phyloP scores from a whole-genome alignment of 2,888 invertebrate genomes.

The Tachystola acroxantha region DNA sequence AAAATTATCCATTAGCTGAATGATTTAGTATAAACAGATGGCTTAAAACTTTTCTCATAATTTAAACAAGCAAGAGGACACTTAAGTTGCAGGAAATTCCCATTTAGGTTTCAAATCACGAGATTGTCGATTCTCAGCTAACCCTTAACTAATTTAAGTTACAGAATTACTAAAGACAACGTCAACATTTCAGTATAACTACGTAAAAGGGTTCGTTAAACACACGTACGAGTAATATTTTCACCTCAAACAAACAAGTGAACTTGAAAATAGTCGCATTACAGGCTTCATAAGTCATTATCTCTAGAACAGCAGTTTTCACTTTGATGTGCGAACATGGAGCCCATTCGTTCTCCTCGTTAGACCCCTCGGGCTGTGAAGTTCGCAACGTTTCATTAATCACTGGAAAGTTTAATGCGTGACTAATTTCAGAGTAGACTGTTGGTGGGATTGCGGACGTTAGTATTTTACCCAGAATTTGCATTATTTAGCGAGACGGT shows the following conservation, averaged over 20 bases:
- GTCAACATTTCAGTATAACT: too few relatives aligned
- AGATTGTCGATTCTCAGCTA: too few relatives aligned
- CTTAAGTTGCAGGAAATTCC: too few relatives aligned
- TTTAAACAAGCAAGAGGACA: too few relatives aligned
- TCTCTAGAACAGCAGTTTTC: conserved; percentile 9
- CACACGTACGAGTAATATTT: too few relatives aligned
- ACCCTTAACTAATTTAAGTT: too few relatives aligned
- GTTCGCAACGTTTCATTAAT: conserved; percentile 31
- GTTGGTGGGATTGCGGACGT: conserved; percentile 4
- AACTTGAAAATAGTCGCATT: not conserved
- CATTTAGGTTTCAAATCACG: too few relatives aligned
- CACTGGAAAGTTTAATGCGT: conserved; percentile 30
- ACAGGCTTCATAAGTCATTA: conserved; percentile 5
- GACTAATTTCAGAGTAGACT: conserved; percentile 25
- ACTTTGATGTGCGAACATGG: conserved; percentile 8
- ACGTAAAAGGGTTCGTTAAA: too few relatives aligned
- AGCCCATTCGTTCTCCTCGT: conserved; percentile 8
- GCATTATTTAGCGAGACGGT: conserved; percentile 16
- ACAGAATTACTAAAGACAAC: too few relatives aligned
- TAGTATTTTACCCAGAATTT: conserved; percentile 5
- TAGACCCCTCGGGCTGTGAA: conserved; percentile 16
- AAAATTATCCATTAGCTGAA: too few relatives aligned
- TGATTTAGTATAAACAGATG: too few relatives aligned
- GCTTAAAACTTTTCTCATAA: too few relatives aligned
- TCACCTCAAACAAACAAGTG: not conserved